Evolutionary conservation across 1,140 invertebrate species (phyloP).

Genomic region (Drosophila persimilis): DNA sequence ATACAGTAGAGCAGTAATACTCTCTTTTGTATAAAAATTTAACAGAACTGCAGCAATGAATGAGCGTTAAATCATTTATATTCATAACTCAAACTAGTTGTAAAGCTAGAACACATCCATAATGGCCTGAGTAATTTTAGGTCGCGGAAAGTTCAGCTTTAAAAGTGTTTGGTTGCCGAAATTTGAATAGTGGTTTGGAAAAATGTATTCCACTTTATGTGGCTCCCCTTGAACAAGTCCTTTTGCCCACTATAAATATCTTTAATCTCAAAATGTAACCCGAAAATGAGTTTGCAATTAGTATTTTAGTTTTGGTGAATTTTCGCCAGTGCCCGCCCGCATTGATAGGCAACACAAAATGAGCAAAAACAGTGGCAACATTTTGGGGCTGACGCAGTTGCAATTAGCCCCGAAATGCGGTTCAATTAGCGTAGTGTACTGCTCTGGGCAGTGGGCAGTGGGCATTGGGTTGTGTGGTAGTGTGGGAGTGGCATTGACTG

Average conservation of each 20-base stretch:
- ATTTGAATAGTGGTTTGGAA: not conserved
- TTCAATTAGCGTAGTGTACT: constrained; percentile 45
- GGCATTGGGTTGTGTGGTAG: not conserved
- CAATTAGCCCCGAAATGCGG: constrained; percentile 45
- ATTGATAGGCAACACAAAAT: constrained; percentile 26
- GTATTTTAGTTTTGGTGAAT: constrained; percentile 9
- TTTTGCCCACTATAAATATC: not conserved
- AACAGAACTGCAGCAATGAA: too few species aligned
- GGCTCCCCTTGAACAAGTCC: not conserved
- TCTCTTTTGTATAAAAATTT: too few species aligned
- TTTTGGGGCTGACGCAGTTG: constrained; percentile 23
- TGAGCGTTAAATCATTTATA: too few species aligned
- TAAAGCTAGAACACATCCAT: too few species aligned
- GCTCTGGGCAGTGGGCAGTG: constrained; percentile 6
- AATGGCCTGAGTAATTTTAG: too few species aligned
- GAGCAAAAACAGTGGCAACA: constrained; percentile 16
- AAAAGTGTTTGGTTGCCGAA: not conserved
- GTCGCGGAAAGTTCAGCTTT: too few species aligned
- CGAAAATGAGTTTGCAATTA: constrained; percentile 5
- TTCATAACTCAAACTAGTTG: too few species aligned
- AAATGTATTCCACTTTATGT: not conserved
- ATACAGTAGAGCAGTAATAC: too few species aligned
- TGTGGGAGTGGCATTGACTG: constrained; percentile 11
- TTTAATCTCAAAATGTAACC: not conserved
- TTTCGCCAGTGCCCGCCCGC: constrained; percentile 4